phyloP scores from a whole-genome alignment of 2,797 vertebrate genomes.

The Microctenopoma lineatum region DNA sequence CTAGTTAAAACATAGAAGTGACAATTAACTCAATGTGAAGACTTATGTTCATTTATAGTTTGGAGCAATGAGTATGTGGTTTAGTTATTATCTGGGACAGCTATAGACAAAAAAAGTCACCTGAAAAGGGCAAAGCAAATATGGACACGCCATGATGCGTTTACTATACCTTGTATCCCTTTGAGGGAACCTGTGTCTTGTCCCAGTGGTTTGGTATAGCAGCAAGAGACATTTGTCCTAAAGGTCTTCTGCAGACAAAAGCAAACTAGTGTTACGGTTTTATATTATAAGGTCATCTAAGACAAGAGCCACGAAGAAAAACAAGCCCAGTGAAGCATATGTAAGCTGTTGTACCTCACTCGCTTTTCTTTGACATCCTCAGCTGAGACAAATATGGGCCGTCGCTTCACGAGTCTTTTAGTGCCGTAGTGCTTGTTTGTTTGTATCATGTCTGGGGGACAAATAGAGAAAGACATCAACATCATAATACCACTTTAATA shows the following conservation, averaged over 20 bases:
- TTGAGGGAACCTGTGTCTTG: conserved; percentile 63
- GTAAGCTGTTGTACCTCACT: conserved; percentile 57
- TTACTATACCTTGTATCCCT: conserved; percentile 73
- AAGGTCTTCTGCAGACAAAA: conserved; percentile 51
- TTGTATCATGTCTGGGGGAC: conserved; percentile 81
- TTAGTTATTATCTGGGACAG: neutral
- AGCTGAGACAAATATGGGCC: conserved; percentile 75
- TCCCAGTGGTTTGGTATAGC: conserved; percentile 77
- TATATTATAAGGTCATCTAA: neutral
- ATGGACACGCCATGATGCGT: too few relatives aligned
- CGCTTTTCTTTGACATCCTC: conserved; percentile 58
- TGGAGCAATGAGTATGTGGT: too few relatives aligned
- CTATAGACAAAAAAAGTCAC: too few relatives aligned
- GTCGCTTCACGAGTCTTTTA: conserved; percentile 72
- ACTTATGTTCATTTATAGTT: neutral
- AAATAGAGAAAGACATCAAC: neutral
- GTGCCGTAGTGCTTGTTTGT: conserved; percentile 75
- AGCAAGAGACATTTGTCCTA: conserved; percentile 7
- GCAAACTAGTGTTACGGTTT: neutral
- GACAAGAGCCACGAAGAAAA: neutral
- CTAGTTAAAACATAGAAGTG: too few relatives aligned
- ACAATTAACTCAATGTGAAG: neutral
- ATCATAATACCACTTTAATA: neutral
- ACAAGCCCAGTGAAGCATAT: neutral
- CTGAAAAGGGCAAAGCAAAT: too few relatives aligned